Evolutionary conservation across 2,797 vertebrate genomes (phyloP), one percentile per base, ranked within the genome.

Genomic region (Hyperoplus immaculatus): DNA sequence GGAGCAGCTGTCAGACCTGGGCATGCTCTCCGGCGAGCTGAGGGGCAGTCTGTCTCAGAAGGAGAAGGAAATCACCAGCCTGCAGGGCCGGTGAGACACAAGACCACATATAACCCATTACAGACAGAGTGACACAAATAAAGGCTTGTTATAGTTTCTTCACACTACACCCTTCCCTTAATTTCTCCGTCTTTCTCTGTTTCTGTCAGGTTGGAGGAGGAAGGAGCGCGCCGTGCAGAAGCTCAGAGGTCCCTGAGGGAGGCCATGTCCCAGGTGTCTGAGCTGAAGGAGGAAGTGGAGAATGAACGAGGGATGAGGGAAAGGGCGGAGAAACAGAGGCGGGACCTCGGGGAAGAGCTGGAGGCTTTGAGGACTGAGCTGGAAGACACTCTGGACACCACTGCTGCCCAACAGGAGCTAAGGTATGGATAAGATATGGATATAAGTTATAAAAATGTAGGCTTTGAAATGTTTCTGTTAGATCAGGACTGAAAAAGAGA

Each of bases 371-470:
- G 95, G 72, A 96, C 97, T 0, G 97, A 98, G 86, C 93, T 98
- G 11, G 97, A 98, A 85, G 97, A 98, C 88, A 97, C 97, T 0
- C 87, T 98, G 75, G 97, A 97, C 86, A 97, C 96, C 45, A 98
- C 97, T 5, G 97, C 97, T 0, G 93, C 97, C 0, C 97, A 98
- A 89, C 97, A 97, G 88, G 97, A 98, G 85, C 95, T 98, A 16
- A 94, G 97, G 97, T 97, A 18, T 29, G 29, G 66, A 84, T 42
- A 18, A 21, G 0, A 62, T 14, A n/a, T 7, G 0, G 2, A 11
- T n/a, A 58, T n/a, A 38, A 56, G 72, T 21, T 1, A 51, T 18
- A 3, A 0, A 53, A 10, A n/a, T 46, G 12, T 11, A 45, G 36
- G 8, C 11, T 53, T 50, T 62, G 16, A 67, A 45, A 71, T 51